Evolutionary conservation across 2,888 invertebrate species (phyloP).

Genomic region (Leuctra nigra): DNA sequence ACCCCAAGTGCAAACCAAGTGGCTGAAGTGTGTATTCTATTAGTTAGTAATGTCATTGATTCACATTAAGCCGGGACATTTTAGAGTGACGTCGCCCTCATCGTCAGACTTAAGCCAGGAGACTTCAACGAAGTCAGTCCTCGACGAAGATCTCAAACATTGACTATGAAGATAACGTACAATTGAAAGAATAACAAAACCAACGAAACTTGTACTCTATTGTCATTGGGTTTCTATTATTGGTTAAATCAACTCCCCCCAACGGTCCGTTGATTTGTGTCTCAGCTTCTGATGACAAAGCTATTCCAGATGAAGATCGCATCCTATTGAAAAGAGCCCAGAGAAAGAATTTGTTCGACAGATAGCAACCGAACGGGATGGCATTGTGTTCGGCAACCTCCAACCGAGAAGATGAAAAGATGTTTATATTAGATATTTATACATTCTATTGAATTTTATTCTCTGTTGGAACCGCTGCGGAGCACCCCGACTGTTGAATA

Average conservation of each 20-base stretch:
- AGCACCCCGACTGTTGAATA: too few species aligned
- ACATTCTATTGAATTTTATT: slow-evolving; percentile 8
- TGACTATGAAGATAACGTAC: too few species aligned
- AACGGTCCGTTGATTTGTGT: slow-evolving; percentile 5
- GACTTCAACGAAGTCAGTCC: too few species aligned
- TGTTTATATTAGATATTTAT: slow-evolving; percentile 15
- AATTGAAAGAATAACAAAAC: too few species aligned
- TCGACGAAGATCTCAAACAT: too few species aligned
- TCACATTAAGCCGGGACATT: too few species aligned
- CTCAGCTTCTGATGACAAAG: neutral
- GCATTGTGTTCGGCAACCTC: neutral
- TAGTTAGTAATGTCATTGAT: too few species aligned
- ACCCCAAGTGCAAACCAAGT: neutral
- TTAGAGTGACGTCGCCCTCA: too few species aligned
- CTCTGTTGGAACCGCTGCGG: neutral
- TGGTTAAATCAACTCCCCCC: neutral
- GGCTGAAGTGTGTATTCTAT: too few species aligned
- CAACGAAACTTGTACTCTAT: neutral
- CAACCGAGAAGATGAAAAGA: slow-evolving; percentile 7
- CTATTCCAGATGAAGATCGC: neutral
- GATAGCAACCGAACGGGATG: slow-evolving; percentile 10
- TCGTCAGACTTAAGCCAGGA: too few species aligned
- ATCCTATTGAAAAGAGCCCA: neutral
- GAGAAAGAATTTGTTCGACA: slow-evolving; percentile 13
- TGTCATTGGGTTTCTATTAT: neutral